Percentiles rank a stretch among this genome's conserved stretches.
These are phyloP conservation scores for Cetonia aurata DNA, from an alignment of 2,888 invertebrate genomes.

Conservation along the genomic window DNA sequence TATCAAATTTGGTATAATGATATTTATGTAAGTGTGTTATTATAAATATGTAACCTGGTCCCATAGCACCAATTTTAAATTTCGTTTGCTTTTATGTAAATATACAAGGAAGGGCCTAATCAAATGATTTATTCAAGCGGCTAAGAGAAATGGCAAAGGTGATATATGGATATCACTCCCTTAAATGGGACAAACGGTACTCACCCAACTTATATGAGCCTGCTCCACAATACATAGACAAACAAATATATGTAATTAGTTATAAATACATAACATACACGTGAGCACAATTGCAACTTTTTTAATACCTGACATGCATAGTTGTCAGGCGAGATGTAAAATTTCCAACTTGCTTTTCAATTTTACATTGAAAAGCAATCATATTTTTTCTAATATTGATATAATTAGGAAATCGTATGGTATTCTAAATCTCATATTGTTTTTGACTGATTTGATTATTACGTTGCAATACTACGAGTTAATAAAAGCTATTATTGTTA, in stretches of 20 bases:
- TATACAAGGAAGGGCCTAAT: not conserved
- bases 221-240: slow-evolving; percentile 61
- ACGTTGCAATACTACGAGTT: too few species aligned
- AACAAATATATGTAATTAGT: slow-evolving; percentile 58
- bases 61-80: slow-evolving; percentile 1
- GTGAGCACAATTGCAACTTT: too few species aligned
- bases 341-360: too few species aligned
- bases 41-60: not conserved
- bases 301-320: too few species aligned
- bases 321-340: too few species aligned
- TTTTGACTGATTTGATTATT: too few species aligned
- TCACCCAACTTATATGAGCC: slow-evolving; percentile 65
- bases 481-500: too few species aligned
- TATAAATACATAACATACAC: slow-evolving; percentile 10
- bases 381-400: too few species aligned
- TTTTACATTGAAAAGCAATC: too few species aligned
- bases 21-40: not conserved
- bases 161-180: slow-evolving; percentile 46
- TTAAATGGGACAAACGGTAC: slow-evolving; percentile 54
- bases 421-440: too few species aligned
- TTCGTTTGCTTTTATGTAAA: slow-evolving; percentile 6
- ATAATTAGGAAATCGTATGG: too few species aligned
- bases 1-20: not conserved
- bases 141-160: slow-evolving; percentile 41
- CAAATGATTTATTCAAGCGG: slow-evolving; percentile 45